Percentiles rank a stretch among this genome's conserved stretches.
Evolutionary conservation across 2,797 vertebrate genomes (phyloP).

Genomic region (Sebastes kiyomatsui): DNA sequence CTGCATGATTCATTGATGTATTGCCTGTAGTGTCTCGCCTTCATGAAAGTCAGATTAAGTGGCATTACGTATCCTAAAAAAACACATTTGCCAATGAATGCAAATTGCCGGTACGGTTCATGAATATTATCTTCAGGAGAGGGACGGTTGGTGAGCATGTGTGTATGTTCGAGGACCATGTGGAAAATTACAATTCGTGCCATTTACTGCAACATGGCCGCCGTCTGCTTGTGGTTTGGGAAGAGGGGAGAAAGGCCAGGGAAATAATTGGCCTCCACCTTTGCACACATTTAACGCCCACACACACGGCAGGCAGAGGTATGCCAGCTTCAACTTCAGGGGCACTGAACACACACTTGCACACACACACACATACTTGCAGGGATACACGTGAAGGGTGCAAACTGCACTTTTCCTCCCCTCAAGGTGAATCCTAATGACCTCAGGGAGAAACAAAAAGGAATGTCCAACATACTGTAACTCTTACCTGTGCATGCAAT

Average conservation of each 20-base stretch:
- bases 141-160: neutral
- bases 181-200: neutral
- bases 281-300: constrained; percentile 11
- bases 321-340: neutral
- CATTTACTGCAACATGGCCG: constrained; percentile 12
- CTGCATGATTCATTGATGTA: no score
- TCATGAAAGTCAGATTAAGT: neutral
- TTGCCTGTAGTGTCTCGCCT: neutral
- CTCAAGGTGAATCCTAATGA: constrained; percentile 4
- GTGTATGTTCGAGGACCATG: neutral
- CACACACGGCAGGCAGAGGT: neutral
- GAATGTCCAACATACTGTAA: neutral
- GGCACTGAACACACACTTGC: neutral
- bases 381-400: neutral
- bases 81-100: neutral
- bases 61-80: neutral
- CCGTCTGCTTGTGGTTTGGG: constrained; percentile 19
- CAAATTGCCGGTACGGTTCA: neutral
- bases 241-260: neutral
- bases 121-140: neutral
- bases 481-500: neutral
- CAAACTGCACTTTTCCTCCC: neutral
- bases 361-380: neutral
- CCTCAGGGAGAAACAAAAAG: neutral
- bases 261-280: constrained; percentile 27